Evolutionary conservation across 2,797 vertebrate species (phyloP).

Genomic region (Austrolebias charrua): DNA sequence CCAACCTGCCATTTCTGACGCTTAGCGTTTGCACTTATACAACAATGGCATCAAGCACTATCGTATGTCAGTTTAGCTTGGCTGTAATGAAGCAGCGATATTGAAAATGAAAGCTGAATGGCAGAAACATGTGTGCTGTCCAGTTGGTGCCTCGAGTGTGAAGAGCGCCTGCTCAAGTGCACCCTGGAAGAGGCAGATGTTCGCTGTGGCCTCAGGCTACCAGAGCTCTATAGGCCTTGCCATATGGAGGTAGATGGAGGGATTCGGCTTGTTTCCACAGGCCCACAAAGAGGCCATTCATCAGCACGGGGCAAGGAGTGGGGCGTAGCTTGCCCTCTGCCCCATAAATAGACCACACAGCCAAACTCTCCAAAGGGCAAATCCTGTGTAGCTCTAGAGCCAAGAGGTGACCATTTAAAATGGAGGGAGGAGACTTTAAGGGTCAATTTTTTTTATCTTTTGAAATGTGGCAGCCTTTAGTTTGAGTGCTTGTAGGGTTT

Average conservation of each 20-base stretch:
- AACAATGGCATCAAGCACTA: constrained; percentile 29
- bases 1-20: constrained; percentile 52
- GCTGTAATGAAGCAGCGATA: constrained; percentile 45
- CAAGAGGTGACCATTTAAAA: constrained; percentile 60
- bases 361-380: constrained; percentile 72
- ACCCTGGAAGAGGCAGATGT: constrained; percentile 78
- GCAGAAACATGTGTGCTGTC: constrained; percentile 58
- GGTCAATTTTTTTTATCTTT: constrained; percentile 40
- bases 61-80: constrained; percentile 37
- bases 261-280: constrained; percentile 77
- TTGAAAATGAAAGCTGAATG: constrained; percentile 53
- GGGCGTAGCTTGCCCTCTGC: constrained; percentile 72
- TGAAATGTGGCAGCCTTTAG: constrained; percentile 44
- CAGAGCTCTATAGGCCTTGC: constrained; percentile 80
- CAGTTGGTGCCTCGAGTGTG: constrained; percentile 50
- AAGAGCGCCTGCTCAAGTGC: constrained; percentile 58
- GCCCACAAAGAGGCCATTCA: constrained; percentile 82
- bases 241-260: constrained; percentile 83
- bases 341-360: constrained; percentile 80
- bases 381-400: constrained; percentile 74
- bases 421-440: constrained; percentile 60
- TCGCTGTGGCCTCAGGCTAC: constrained; percentile 77
- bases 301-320: constrained; percentile 64
- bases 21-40: constrained; percentile 24
- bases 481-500: constrained; percentile 21